Percentiles rank a stretch among this genome's conserved stretches.
Evolutionary conservation across 2,797 vertebrate genomes (phyloP).

Genomic region (Gadopsis bispinosus): DNA sequence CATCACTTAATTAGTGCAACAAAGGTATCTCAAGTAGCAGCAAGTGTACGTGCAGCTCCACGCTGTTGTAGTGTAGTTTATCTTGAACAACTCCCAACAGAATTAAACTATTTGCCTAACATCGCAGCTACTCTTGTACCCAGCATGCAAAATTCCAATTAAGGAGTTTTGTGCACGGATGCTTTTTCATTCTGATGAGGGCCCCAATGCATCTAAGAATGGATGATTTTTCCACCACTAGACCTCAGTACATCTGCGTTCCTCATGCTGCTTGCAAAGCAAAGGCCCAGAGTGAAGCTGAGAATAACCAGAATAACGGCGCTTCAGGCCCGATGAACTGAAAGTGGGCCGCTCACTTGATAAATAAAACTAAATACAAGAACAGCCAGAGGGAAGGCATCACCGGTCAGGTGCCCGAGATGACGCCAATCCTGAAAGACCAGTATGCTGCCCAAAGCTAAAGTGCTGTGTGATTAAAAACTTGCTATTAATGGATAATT

Average conservation of each 20-base stretch:
- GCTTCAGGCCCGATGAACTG: constrained; percentile 45
- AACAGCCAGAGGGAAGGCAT: constrained; percentile 56
- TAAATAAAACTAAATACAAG: constrained; percentile 59
- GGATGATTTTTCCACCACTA: not conserved
- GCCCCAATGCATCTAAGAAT: not conserved
- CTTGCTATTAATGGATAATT: constrained; percentile 22
- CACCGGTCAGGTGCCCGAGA: constrained; percentile 63
- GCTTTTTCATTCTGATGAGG: not conserved
- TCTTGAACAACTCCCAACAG: not conserved
- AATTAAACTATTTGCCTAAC: not conserved
- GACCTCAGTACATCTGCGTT: not conserved
- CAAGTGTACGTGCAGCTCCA: not conserved
- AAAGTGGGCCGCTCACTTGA: constrained; percentile 51
- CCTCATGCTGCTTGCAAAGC: constrained; percentile 9
- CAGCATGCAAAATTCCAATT: not conserved
- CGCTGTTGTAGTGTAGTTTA: not conserved
- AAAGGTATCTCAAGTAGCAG: not conserved
- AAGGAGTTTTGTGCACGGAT: not conserved
- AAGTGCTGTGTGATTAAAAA: constrained; percentile 24
- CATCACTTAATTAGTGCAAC: not conserved
- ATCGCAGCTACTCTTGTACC: not conserved
- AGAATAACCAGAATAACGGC: constrained; percentile 40
- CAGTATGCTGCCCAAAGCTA: constrained; percentile 21
- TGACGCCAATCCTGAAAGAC: constrained; percentile 36
- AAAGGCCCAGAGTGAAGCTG: constrained; percentile 18